Base-by-base conservation (phyloP, 1,140 invertebrate species). In the Musca vetustissima region DNA sequence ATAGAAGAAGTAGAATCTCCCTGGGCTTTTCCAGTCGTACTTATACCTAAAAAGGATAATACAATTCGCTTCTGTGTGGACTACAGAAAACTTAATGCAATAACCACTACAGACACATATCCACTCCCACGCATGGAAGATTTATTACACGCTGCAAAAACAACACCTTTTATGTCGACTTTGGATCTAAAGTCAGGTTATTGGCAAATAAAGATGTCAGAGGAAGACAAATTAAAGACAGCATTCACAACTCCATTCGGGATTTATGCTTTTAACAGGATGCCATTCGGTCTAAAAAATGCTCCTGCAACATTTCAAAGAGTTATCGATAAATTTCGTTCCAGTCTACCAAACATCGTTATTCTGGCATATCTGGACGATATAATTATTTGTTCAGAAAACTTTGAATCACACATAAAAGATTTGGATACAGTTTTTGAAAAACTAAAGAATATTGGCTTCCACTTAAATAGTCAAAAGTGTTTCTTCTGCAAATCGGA, bases 111-210 rank as follows among this genome's bases (percentile, higher is more conserved):
- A 13, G 79, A 81, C 64, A 36, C 24, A 14, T 88, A 78, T 70
- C 84, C 84, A 11, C 72, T 86, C 14, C 83, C 84, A 2, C 66
- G 77, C 22, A 83, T 86, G 7, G 83, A 85, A 55, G 83, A 85
- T 22, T 66, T 82, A 11, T 66, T 89, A 8, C 74, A 84, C 25
- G 67, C 68, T 4, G 70, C 83, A 0, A 73, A 73, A 49, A 71
- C 70, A 3, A 71, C 71, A 7, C 73, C 50, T 28, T 75, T 68
- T 59, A 84, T 84, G 73, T 73, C 76, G 0, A 79, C 75, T 0
- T 19, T 85, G 3, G 84, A 85, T 69, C 64, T 83, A 19, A 64
- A 67, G 14, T 52, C 74, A n/a, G 82, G 82, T 4, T 84, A 83
- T 21, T 68, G 52, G 28, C 66, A 57, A 57, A 57, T 74, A 83